Conservation (phyloP, 2,797 vertebrate genomes). For the Sebastes itinus region DNA sequence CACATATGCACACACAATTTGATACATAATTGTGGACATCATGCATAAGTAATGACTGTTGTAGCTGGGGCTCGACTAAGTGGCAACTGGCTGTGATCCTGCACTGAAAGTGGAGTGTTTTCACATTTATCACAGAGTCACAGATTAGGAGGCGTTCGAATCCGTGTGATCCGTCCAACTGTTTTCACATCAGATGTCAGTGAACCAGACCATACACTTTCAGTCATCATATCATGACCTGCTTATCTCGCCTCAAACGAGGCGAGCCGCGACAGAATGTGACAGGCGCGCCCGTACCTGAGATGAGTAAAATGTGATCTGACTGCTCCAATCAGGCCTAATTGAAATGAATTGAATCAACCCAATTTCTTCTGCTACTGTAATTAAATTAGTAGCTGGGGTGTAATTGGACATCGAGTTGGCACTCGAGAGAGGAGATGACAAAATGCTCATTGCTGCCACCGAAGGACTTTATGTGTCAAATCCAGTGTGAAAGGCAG, state of each 20-base stretch:
- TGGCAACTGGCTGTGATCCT: constrained; percentile 82
- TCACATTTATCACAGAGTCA: constrained; percentile 38
- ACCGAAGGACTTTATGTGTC: constrained; percentile 66
- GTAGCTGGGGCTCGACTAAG: constrained; percentile 81
- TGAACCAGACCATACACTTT: constrained; percentile 23
- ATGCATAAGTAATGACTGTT: constrained; percentile 85
- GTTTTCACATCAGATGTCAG: constrained; percentile 3
- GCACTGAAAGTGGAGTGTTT: constrained; percentile 57
- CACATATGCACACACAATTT: constrained; percentile 65
- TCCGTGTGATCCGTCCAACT: constrained; percentile 12
- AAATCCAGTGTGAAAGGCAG: constrained; percentile 66
- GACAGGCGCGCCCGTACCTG: constrained; percentile 51
- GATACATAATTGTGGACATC: constrained; percentile 69
- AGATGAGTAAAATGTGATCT: constrained; percentile 75
- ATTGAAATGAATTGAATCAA: constrained; percentile 80
- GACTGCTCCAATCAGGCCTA: constrained; percentile 69
- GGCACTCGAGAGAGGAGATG: constrained; percentile 72
- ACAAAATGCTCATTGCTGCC: constrained; percentile 73
- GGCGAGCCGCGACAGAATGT: constrained; percentile 43
- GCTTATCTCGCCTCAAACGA: constrained; percentile 29
- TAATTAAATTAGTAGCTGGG: constrained; percentile 77
- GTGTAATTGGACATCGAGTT: constrained; percentile 76
- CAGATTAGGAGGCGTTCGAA: constrained; percentile 41
- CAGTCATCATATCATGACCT: constrained; percentile 49
- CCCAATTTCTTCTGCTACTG: constrained; percentile 76